phyloP scores from a whole-genome alignment of 2,797 vertebrate genomes.

The Rhinogobio ventralis region DNA sequence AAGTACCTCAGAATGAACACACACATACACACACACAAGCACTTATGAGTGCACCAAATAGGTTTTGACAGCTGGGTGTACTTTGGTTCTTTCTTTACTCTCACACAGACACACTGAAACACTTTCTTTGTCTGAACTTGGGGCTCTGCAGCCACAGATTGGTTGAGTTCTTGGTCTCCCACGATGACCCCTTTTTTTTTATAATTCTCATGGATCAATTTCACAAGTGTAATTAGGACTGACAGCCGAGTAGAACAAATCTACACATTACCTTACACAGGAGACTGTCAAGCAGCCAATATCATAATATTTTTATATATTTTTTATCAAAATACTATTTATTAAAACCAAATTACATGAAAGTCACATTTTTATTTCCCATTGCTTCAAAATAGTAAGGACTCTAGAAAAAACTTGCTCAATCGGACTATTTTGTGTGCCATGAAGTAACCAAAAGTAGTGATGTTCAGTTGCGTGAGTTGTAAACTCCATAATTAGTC shows the following conservation, averaged over 20 bases:
- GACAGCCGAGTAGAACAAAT: constrained; percentile 32
- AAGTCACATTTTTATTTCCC: not conserved
- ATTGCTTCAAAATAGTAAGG: not conserved
- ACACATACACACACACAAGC: constrained; percentile 34
- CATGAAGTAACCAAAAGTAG: not conserved
- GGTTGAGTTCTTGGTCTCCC: constrained; percentile 22
- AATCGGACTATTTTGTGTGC: not conserved
- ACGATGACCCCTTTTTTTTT: constrained; percentile 33
- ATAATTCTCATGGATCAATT: constrained; percentile 34
- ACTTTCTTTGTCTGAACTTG: constrained; percentile 37
- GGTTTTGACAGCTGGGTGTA: constrained; percentile 43
- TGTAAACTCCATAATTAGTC: not conserved
- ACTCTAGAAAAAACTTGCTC: not conserved
- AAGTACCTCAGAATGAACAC: constrained; percentile 71
- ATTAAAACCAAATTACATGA: constrained; percentile 2
- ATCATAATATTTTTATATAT: not conserved
- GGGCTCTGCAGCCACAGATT: constrained; percentile 13
- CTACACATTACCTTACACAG: not conserved
- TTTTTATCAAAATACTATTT: not conserved
- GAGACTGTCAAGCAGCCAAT: not conserved
- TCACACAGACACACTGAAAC: constrained; percentile 34
- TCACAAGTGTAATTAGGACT: constrained; percentile 47
- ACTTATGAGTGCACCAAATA: constrained; percentile 37
- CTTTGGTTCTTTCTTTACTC: constrained; percentile 32
- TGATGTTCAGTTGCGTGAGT: not conserved